These are phyloP conservation scores for Prinia subflava DNA, from an alignment of 2,113 vertebrate genomes.

Conservation along the genomic window DNA sequence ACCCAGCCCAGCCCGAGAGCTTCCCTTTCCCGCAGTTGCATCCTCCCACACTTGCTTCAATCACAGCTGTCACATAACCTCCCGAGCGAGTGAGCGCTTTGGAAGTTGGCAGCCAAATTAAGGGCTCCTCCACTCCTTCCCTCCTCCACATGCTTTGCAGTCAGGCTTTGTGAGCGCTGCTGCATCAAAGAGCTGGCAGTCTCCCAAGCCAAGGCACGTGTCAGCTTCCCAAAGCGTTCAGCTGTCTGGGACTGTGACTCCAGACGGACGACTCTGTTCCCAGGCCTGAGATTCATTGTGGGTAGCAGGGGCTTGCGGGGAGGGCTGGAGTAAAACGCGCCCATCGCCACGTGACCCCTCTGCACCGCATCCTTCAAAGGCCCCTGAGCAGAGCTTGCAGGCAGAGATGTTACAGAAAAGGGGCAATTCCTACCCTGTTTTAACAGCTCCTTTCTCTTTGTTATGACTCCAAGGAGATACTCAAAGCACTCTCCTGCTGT, in stretches of 20 bases:
- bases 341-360: background rate
- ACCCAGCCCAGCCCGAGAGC: background rate
- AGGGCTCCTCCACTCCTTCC: conserved; percentile 59
- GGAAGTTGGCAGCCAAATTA: conserved; percentile 61
- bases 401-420: background rate
- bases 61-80: conserved; percentile 41
- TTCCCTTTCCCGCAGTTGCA: conserved; percentile 32
- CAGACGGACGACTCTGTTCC: conserved; percentile 25
- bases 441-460: background rate
- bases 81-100: conserved; percentile 19
- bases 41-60: conserved; percentile 37
- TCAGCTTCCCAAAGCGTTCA: conserved; percentile 37
- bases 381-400: background rate
- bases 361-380: background rate
- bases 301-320: background rate
- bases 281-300: background rate
- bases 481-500: background rate
- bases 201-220: background rate
- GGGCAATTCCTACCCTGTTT: background rate
- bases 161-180: conserved; percentile 23
- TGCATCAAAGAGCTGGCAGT: conserved; percentile 46
- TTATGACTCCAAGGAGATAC: background rate
- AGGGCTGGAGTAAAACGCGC: background rate
- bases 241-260: conserved; percentile 33
- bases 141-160: conserved; percentile 49